Percentiles rank a stretch among this genome's conserved stretches.
phyloP scores from a whole-genome alignment of 2,888 invertebrate genomes.

The Plebejus melissa region DNA sequence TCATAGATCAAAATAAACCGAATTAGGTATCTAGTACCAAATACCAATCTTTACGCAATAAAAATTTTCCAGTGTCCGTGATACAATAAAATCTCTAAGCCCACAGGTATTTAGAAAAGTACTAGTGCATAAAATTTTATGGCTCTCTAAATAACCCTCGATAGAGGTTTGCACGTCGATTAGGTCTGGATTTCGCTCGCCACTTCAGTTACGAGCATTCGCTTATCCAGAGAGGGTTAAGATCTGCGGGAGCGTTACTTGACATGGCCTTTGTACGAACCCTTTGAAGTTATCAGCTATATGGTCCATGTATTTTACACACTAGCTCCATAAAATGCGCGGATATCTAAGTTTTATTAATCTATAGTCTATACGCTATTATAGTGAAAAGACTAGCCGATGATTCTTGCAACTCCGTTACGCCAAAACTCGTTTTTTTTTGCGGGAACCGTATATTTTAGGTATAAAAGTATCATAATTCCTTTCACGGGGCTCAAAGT shows the following conservation, averaged over 20 bases:
- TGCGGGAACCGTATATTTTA: too few species aligned
- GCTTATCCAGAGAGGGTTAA: conserved; percentile 28
- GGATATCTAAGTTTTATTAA: too few species aligned
- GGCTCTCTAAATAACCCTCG: background rate
- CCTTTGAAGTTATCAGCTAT: conserved; percentile 23
- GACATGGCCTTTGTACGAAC: conserved; percentile 23
- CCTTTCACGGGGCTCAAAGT: too few species aligned
- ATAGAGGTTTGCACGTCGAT: conserved; percentile 12
- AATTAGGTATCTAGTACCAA: too few species aligned
- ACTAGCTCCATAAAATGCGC: background rate
- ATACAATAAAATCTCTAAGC: background rate
- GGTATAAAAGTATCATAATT: too few species aligned
- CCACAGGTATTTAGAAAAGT: background rate
- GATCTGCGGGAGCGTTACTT: conserved; percentile 22
- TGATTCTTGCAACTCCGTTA: too few species aligned
- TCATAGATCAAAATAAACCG: too few species aligned
- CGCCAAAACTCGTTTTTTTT: too few species aligned
- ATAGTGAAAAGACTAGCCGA: too few species aligned
- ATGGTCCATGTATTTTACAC: conserved; percentile 2
- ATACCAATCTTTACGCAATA: background rate
- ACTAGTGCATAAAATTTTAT: conserved; percentile 1
- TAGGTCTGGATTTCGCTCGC: conserved; percentile 11
- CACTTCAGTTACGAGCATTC: conserved; percentile 22
- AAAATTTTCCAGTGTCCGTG: background rate
- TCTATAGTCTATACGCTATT: too few species aligned